Evolutionary conservation across 2,797 vertebrate genomes (phyloP), one percentile per base, ranked within the genome.

Genomic region (Xerus rutilus): DNA sequence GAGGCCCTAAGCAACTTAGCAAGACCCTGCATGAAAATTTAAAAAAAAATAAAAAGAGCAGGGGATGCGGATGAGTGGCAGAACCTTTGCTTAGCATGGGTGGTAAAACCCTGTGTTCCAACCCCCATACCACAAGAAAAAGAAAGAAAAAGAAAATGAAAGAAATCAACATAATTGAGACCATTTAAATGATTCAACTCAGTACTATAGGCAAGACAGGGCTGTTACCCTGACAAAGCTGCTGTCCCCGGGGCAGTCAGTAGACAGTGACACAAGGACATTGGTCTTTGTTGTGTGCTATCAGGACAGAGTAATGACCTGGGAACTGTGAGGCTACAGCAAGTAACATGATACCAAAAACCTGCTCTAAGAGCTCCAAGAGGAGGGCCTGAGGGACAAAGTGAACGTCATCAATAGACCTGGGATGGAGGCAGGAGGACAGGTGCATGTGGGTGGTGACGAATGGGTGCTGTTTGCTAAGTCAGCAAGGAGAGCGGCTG

Each of bases 381-480:
- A 86, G 79, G 7, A 8, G 67, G 43, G 32, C 77, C 76, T 18
- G 74, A 9, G 23, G 64, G 59, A 18, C 6, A 7, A 14, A 47
- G 62, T 3, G 0, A 1, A 28, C 49, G 67, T 28, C n/a, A 1
- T 30, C 0, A 43, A 17, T 7, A 1, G n/a, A 35, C 10, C 2
- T 35, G 5, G 39, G 28, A 5, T 2, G 25, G n/a, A 62, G 54
- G 64, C 20, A 2, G 28, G 35, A 59, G 73, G 45, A 25, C n/a
- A n/a, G 62, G n/a, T 5, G 25, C 45, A 7, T 18, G 73, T 28
- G 52, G 69, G 89, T 35, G 70, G 67, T 52, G 72, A 43, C 2
- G 39, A 39, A 73, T 47, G 73, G 70, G 81, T 17, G 18, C 72
- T 59, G 6, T 15, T 62, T 32, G 25, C 64, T 14, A 13, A 21